Evolutionary conservation across 1,140 invertebrate genomes (phyloP).

Genomic region (Trichonephila inaurata): DNA sequence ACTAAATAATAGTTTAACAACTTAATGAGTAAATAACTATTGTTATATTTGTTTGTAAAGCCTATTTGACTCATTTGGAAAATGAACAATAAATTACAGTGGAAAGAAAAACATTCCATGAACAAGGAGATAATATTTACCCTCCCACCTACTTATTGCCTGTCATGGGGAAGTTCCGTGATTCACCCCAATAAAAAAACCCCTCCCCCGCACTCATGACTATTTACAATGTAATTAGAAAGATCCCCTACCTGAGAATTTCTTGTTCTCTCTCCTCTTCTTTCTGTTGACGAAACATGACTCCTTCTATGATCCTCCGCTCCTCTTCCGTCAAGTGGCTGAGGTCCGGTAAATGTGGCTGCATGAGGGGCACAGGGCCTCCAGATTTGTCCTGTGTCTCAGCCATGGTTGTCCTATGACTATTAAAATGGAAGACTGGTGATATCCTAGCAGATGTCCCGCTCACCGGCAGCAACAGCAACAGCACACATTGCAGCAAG

Average conservation of each 20-base stretch:
- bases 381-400: slow-evolving; percentile 46
- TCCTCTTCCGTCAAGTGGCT: slow-evolving; percentile 98
- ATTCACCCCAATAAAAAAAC: background rate
- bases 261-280: slow-evolving; percentile 98
- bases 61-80: too few relatives aligned
- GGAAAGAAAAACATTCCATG: too few relatives aligned
- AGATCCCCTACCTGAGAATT: slow-evolving; percentile 91
- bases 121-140: too few relatives aligned
- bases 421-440: slow-evolving; percentile 47
- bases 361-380: slow-evolving; percentile 57
- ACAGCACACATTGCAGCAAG: slow-evolving; percentile 45
- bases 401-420: slow-evolving; percentile 1
- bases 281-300: slow-evolving; percentile 96
- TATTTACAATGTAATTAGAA: background rate
- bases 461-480: slow-evolving; percentile 49
- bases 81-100: too few relatives aligned
- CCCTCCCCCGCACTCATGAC: background rate
- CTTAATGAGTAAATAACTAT: too few relatives aligned
- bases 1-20: too few relatives aligned
- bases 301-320: slow-evolving; percentile 97
- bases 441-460: slow-evolving; percentile 47
- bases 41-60: too few relatives aligned
- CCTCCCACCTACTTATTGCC: too few relatives aligned
- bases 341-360: slow-evolving; percentile 88
- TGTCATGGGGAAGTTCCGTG: background rate